A percentile compares a stretch with the other conserved stretches of the same genome.
Conservation (phyloP, 2,888 invertebrate species). For the Phengaris alcon region DNA sequence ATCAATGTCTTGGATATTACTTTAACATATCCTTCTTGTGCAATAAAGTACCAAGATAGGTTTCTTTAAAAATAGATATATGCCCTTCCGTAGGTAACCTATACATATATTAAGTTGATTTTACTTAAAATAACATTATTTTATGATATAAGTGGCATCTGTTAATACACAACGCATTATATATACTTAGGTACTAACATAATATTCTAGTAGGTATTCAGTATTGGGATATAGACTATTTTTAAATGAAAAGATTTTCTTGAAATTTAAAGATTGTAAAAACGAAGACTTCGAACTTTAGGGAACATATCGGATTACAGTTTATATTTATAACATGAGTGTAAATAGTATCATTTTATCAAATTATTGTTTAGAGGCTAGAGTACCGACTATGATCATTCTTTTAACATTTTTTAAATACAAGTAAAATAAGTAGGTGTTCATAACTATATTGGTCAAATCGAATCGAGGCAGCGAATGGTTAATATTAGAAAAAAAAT, state of each 20-base stretch:
- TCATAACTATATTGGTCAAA: conserved; percentile 16
- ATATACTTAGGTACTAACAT: too few species aligned
- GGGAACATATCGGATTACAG: too few species aligned
- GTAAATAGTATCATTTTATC: not conserved
- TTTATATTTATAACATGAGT: not conserved
- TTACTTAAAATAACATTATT: not conserved
- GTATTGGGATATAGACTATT: too few species aligned
- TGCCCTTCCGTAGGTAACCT: too few species aligned
- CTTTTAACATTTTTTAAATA: not conserved
- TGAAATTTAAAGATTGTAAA: too few species aligned
- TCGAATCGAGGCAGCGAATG: too few species aligned
- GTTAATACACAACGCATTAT: not conserved
- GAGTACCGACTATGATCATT: not conserved
- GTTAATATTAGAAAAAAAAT: too few species aligned
- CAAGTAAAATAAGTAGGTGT: not conserved
- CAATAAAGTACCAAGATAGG: not conserved
- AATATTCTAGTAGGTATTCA: too few species aligned
- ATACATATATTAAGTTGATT: too few species aligned
- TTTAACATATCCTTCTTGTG: not conserved
- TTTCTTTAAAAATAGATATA: not conserved
- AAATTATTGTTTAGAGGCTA: not conserved
- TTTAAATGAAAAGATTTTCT: too few species aligned
- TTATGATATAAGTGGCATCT: not conserved
- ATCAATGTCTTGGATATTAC: not conserved
- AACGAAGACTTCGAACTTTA: too few species aligned